Conservation (phyloP, 2,888 invertebrate genomes). For the Cenopis cana region DNA sequence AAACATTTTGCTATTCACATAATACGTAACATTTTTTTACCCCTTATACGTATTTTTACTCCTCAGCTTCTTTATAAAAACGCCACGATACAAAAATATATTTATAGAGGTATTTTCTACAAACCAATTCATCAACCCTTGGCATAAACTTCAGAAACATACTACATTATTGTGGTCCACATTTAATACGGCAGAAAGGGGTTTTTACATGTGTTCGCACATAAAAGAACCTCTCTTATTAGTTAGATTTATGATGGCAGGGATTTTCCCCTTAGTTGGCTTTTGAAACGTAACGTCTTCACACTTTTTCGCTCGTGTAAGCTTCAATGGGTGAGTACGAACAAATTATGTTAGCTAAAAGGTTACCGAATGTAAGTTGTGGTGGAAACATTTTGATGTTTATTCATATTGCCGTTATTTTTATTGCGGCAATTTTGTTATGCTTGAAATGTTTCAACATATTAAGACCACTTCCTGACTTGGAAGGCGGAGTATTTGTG, state of each 20-base stretch:
- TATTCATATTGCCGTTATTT: too few relatives aligned
- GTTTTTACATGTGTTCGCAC: slow-evolving; percentile 33
- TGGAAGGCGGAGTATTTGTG: too few relatives aligned
- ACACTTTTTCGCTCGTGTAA: slow-evolving; percentile 59
- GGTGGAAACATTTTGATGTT: not conserved
- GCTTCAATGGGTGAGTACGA: slow-evolving; percentile 56
- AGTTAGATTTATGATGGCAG: slow-evolving; percentile 57
- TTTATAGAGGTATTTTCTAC: not conserved
- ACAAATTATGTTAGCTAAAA: slow-evolving; percentile 25
- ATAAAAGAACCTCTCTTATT: slow-evolving; percentile 47
- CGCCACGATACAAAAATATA: not conserved
- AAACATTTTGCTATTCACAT: too few relatives aligned
- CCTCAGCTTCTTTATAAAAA: not conserved
- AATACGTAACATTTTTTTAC: too few relatives aligned
- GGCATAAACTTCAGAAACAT: slow-evolving; percentile 28
- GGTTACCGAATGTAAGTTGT: slow-evolving; percentile 9
- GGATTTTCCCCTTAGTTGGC: slow-evolving; percentile 62
- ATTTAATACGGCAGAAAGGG: slow-evolving; percentile 38
- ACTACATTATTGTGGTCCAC: slow-evolving; percentile 38
- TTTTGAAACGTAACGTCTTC: slow-evolving; percentile 57
- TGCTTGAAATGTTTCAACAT: too few relatives aligned
- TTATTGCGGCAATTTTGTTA: too few relatives aligned
- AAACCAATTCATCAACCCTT: slow-evolving; percentile 18
- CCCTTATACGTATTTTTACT: too few relatives aligned
- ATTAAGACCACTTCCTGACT: too few relatives aligned